Evolutionary conservation across 2,113 vertebrate genomes (phyloP).

Genomic region (Catagonus wagneri): DNA sequence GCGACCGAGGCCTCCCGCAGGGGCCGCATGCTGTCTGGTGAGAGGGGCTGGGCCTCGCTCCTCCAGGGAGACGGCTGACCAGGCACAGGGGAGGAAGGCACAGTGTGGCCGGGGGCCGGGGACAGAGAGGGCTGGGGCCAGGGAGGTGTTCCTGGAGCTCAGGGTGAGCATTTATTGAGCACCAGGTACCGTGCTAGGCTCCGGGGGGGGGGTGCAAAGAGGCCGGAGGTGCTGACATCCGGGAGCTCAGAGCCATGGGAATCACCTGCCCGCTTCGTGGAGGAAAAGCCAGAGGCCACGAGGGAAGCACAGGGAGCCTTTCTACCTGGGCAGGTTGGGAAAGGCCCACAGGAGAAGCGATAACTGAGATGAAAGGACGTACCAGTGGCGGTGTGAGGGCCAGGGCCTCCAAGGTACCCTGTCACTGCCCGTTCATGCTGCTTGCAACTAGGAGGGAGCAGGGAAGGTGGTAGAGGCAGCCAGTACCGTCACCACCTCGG

Average conservation of each 20-base stretch:
- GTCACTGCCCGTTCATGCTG: neutral
- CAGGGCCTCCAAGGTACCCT: neutral
- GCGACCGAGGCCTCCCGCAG: slow-evolving; percentile 97
- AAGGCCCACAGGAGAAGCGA: neutral
- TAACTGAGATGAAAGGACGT: accelerated
- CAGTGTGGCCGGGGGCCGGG: neutral
- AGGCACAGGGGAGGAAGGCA: slow-evolving; percentile 67
- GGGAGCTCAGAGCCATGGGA: neutral
- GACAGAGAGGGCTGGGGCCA: neutral
- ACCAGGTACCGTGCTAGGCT: slow-evolving; percentile 17
- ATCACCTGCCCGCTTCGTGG: neutral
- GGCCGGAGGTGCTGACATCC: neutral
- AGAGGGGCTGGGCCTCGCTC: slow-evolving; percentile 85
- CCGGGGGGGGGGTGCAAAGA: neutral
- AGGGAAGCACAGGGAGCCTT: neutral
- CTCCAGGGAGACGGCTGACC: slow-evolving; percentile 68
- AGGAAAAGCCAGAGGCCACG: neutral
- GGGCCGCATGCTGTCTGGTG: slow-evolving; percentile 97
- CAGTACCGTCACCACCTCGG: neutral
- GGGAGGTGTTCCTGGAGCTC: neutral
- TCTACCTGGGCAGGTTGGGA: neutral
- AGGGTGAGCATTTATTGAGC: neutral
- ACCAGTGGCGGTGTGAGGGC: neutral
- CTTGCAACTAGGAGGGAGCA: neutral
- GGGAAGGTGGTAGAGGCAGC: too few relatives aligned